Evolutionary conservation across 2,888 invertebrate genomes (phyloP).

Genomic region (Suillia variegata): DNA sequence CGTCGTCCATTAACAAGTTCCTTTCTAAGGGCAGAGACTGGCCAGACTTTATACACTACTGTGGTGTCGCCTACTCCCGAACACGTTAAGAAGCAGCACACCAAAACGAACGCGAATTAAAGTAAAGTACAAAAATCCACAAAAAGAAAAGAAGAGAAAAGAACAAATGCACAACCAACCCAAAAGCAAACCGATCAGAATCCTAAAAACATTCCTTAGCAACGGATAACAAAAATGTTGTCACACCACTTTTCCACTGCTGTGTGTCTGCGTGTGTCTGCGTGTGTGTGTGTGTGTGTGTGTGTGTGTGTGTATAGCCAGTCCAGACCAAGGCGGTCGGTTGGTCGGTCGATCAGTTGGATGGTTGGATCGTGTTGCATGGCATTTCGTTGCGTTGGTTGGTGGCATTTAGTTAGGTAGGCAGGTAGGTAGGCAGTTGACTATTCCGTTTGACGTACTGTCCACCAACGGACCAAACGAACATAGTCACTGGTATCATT

Average conservation of each 20-base stretch:
- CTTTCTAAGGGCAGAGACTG: neutral
- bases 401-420: too few relatives aligned
- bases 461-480: neutral
- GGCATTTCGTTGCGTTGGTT: too few relatives aligned
- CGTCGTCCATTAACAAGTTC: constrained; percentile 3
- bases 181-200: neutral
- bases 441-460: neutral
- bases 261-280: neutral
- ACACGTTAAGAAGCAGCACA: too few relatives aligned
- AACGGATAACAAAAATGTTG: constrained; percentile 13
- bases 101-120: neutral
- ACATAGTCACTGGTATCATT: neutral
- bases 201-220: constrained; percentile 10
- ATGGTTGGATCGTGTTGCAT: too few relatives aligned
- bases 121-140: neutral
- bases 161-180: neutral
- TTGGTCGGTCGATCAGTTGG: too few relatives aligned
- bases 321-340: too few relatives aligned
- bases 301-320: too few relatives aligned
- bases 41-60: too few relatives aligned
- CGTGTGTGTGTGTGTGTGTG: too few relatives aligned
- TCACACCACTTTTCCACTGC: constrained; percentile 14
- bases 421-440: neutral
- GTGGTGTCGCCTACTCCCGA: too few relatives aligned
- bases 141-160: neutral